These are phyloP conservation scores for Kuschelorhynchus macadamiae DNA, from an alignment of 2,888 invertebrate genomes.

Conservation along the genomic window DNA sequence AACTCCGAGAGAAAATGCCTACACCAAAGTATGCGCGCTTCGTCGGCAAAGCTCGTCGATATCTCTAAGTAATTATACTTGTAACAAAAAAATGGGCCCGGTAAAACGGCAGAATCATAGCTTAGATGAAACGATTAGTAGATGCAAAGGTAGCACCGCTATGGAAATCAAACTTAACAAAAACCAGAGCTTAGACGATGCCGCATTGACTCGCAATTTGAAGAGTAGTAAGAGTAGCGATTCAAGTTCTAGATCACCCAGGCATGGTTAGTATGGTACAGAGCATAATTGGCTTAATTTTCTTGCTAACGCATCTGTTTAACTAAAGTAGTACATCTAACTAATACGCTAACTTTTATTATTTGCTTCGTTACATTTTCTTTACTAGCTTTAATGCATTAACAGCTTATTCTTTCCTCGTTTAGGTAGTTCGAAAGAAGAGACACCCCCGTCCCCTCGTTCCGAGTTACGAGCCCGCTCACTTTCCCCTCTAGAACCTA, in stretches of 20 bases:
- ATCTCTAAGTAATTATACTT: slow-evolving; percentile 75
- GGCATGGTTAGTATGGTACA: slow-evolving; percentile 36
- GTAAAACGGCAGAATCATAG: slow-evolving; percentile 80
- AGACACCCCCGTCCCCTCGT: slow-evolving; percentile 26
- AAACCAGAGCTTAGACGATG: slow-evolving; percentile 80
- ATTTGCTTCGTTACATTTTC: no score
- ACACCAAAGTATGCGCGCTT: slow-evolving; percentile 91
- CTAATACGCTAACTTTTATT: no score
- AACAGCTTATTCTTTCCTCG: background rate
- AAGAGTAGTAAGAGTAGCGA: slow-evolving; percentile 53
- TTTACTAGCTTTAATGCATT: no score
- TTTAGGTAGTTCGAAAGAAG: slow-evolving; percentile 39
- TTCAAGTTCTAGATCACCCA: slow-evolving; percentile 52
- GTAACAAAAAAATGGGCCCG: slow-evolving; percentile 58
- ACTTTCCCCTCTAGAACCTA: slow-evolving; percentile 67
- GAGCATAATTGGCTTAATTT: background rate
- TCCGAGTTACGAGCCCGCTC: slow-evolving; percentile 62
- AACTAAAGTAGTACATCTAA: no score
- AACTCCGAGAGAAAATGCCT: slow-evolving; percentile 86
- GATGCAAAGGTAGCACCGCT: slow-evolving; percentile 65
- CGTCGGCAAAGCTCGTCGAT: slow-evolving; percentile 87
- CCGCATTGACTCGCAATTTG: slow-evolving; percentile 64
- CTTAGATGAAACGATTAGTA: slow-evolving; percentile 78
- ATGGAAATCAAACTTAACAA: slow-evolving; percentile 72
- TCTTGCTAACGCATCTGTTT: no score